A percentile compares a stretch with the other conserved stretches of the same genome.
These are phyloP conservation scores for Amia ocellicauda DNA, from an alignment of 2,113 vertebrate species.

Conservation along the genomic window DNA sequence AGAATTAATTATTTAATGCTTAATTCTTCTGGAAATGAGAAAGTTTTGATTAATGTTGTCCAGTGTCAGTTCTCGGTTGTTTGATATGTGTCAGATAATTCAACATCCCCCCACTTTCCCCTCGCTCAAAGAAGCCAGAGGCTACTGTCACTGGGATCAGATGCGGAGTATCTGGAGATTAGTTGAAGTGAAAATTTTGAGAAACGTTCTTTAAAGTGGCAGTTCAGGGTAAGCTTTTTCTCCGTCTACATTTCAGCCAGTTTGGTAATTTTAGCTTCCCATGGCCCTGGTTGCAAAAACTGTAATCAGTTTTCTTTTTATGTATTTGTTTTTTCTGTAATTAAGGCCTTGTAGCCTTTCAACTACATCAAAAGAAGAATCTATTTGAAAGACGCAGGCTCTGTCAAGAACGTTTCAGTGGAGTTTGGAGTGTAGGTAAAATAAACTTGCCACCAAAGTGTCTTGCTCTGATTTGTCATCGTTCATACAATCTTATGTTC, in stretches of 20 bases:
- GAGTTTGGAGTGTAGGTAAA: no score
- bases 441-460: no score
- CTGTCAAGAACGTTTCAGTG: no score
- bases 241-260: slow-evolving; percentile 53
- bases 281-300: slow-evolving; percentile 52
- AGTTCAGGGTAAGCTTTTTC: slow-evolving; percentile 67
- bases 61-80: slow-evolving; percentile 85
- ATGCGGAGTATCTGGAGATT: slow-evolving; percentile 84
- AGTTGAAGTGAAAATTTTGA: slow-evolving; percentile 86
- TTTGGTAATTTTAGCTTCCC: slow-evolving; percentile 67
- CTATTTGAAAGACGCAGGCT: no score
- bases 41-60: slow-evolving; percentile 99
- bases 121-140: slow-evolving; percentile 80
- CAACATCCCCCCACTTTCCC: slow-evolving; percentile 55
- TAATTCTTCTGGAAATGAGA: slow-evolving; percentile 97
- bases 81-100: slow-evolving; percentile 96
- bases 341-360: slow-evolving; percentile 9
- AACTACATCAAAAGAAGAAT: not conserved
- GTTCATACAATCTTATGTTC: no score
- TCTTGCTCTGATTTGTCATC: no score
- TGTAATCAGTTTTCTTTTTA: slow-evolving; percentile 58
- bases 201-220: slow-evolving; percentile 59
- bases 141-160: slow-evolving; percentile 86
- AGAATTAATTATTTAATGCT: slow-evolving; percentile 99
- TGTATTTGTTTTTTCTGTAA: slow-evolving; percentile 50